Base-by-base conservation (phyloP, 2,888 invertebrate genomes). In the Clusia tigrina region DNA sequence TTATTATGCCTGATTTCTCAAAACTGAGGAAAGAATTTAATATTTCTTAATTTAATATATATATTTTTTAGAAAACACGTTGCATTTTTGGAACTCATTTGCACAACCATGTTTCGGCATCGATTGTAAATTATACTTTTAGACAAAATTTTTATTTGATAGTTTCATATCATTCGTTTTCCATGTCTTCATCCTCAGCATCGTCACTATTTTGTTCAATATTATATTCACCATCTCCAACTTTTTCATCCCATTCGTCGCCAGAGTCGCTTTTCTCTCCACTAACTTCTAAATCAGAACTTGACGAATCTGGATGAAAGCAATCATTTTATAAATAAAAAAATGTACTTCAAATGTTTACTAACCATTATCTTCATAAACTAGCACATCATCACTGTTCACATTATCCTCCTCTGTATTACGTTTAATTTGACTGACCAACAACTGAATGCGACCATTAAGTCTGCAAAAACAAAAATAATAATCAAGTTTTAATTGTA, bases 341-440 rank as follows among this genome's bases (percentile, higher is more conserved):
- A n/a, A 54, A 24, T 23, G 18, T 22, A 9, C 6, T 12, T 6
- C 12, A 32, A 32, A 32, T 32, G 6, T 32, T 32, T 46, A 58
- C 63, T 62, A 70, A 83, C 81, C 79, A 67, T 74, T 74, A 58
- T 84, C 84, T 24, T 83, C 75, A 58, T 79, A 75, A 15, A 80
- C 67, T 20, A 84, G 62, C 9, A 74, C 74, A 68, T 81, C 78
- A 26, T 76, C 74, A 63, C 71, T 77, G 63, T 79, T 78, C 10
- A 83, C 66, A 46, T 68, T 70, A 17, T 80, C 80, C 26, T 77
- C 74, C 23, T 76, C 76, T 1, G 74, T 71, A 65, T 83, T 83
- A 1, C 78, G 76, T 65, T 80, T 79, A 63, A 84, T 83, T 75
- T 84, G 83, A 65, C 74, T 81, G 1, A 84, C 78, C 46, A 84